A percentile compares a stretch with the other conserved stretches of the same genome.
Conservation (phyloP, 2,113 vertebrate species). For the Morone chrysops region DNA sequence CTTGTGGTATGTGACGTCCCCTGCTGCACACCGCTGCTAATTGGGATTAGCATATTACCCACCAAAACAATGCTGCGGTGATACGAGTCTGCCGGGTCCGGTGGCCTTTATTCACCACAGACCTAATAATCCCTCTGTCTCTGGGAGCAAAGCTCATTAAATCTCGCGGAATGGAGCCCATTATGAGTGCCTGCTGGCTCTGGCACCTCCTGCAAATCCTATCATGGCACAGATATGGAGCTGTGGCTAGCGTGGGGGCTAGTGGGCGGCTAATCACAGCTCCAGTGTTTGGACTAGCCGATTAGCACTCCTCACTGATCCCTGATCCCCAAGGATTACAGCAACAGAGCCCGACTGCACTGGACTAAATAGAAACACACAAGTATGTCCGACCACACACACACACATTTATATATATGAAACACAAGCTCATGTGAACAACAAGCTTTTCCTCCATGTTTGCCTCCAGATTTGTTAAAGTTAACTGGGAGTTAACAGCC, state of each 20-base stretch:
- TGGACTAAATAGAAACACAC: conserved; percentile 12
- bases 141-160: conserved; percentile 83
- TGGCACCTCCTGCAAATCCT: conserved; percentile 80
- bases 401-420: not conserved
- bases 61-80: conserved; percentile 68
- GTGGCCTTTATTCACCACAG: conserved; percentile 67
- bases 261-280: conserved; percentile 50
- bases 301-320: conserved; percentile 67
- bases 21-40: conserved; percentile 66
- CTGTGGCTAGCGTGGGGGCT: conserved; percentile 68
- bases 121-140: conserved; percentile 77
- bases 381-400: not conserved
- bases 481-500: conserved; percentile 1
- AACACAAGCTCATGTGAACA: conserved; percentile 5
- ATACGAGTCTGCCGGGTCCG: conserved; percentile 53
- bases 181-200: conserved; percentile 68
- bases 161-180: conserved; percentile 75
- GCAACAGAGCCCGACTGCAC: conserved; percentile 11
- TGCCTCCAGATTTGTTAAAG: not conserved
- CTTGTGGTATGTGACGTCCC: conserved; percentile 69
- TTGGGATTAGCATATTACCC: conserved; percentile 74
- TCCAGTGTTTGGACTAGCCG: conserved; percentile 54
- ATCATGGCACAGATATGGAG: conserved; percentile 71
- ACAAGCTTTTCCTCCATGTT: conserved; percentile 7
- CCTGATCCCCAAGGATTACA: conserved; percentile 44